Conservation (phyloP, 2,113 vertebrate species). For the Tiliqua scincoides region DNA sequence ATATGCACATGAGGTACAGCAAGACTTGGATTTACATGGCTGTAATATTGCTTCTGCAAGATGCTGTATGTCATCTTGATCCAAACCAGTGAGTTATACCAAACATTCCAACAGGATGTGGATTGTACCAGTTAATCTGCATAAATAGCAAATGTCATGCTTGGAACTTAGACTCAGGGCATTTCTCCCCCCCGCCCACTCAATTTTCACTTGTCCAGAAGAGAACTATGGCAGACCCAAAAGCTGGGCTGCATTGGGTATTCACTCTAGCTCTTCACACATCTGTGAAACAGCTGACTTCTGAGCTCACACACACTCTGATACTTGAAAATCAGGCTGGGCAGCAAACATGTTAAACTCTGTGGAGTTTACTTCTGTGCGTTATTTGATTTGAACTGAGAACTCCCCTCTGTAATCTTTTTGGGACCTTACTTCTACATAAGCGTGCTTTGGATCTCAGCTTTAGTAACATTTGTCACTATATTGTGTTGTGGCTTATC, state of each 20-base stretch:
- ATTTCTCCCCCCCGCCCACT: background rate
- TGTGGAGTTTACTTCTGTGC: background rate
- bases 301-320: background rate
- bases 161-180: background rate
- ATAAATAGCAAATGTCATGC: background rate
- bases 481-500: background rate
- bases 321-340: background rate
- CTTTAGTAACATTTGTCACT: background rate
- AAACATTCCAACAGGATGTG: background rate
- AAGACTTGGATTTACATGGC: background rate
- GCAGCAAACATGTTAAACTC: background rate
- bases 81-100: background rate
- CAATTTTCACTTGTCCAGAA: background rate
- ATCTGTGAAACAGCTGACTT: background rate
- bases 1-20: too few relatives aligned
- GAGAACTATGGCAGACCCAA: too few relatives aligned
- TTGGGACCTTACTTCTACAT: background rate
- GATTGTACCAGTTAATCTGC: background rate
- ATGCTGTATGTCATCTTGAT: background rate
- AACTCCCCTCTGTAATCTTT: background rate
- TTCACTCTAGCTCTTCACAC: background rate
- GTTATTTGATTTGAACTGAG: background rate
- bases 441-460: background rate
- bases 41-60: too few relatives aligned
- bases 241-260: background rate